A percentile compares a stretch with the other conserved stretches of the same genome.
Evolutionary conservation across 2,888 invertebrate species (phyloP).

Genomic region (Frankliniella intonsa): DNA sequence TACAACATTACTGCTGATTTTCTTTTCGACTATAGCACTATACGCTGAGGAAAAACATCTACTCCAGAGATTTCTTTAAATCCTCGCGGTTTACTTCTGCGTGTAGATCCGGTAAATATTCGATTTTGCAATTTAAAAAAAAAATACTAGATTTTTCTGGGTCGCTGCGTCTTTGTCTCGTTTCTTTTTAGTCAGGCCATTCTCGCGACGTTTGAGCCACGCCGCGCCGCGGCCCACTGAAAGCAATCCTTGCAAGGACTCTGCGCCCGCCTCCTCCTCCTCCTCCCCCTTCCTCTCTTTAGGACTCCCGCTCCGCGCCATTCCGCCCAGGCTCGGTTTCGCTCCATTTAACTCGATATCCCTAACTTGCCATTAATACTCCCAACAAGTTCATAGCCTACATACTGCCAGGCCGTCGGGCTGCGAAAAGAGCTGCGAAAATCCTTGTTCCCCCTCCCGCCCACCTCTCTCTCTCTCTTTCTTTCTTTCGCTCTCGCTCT

Average conservation of each 20-base stretch:
- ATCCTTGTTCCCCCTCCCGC: neutral
- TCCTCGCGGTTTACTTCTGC: no score
- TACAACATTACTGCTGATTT: no score
- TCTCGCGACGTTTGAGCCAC: no score
- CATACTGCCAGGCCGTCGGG: neutral
- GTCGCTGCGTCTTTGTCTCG: no score
- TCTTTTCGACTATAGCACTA: no score
- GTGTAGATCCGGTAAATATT: no score
- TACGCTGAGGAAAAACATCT: no score
- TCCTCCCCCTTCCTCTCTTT: neutral
- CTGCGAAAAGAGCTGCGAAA: conserved; percentile 1
- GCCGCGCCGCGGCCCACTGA: neutral
- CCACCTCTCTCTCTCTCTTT: neutral
- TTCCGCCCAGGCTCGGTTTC: neutral
- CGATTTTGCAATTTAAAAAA: no score
- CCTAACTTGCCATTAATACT: conserved; percentile 25
- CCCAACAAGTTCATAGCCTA: conserved; percentile 20
- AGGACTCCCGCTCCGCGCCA: neutral
- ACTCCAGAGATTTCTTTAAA: no score
- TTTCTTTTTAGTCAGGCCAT: no score
- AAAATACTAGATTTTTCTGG: no score
- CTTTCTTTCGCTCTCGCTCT: neutral
- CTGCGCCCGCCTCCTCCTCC: neutral
- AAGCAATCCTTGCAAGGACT: neutral
- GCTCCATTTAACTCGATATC: conserved; percentile 21